Base-by-base conservation (phyloP, 2,888 invertebrate species). In the Drepana falcataria region DNA sequence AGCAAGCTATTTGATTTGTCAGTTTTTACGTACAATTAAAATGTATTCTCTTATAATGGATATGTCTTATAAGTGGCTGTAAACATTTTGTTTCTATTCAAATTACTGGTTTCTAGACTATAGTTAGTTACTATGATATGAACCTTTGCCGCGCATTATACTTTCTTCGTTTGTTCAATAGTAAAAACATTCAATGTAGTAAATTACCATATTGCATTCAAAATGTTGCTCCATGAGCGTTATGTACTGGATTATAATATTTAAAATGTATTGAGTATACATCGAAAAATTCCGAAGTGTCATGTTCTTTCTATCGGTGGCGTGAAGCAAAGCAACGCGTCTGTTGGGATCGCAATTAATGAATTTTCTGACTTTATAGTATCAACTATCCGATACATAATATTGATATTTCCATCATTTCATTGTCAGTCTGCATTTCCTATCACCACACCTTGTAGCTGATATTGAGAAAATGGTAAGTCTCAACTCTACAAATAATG, bases 81-180 rank as follows among this genome's bases (percentile, higher is more conserved):
- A 58, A 58, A 60, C 54, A 53, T 52, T 47, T 54, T 55, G 47
- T 48, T 41, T 51, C 54, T 55, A 53, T 54, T 58, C 37, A 47
- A 52, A 54, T 52, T 57, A 53, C 47, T 40, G 64, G 61, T 66
- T 64, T 48, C 55, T 55, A 55, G 54, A 47, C 49, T 21, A 35
- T 37, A 4, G 21, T 37, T 4, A 4, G 37, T n/a, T 37, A 35
- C 5, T 52, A 54, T 53, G 48, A 53, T 40, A 57, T 51, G 9
- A 21, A 55, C 58, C 60, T 71, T 82, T 80, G 74, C 83, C 84
- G 84, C 85, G 81, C 77, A 80, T 72, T 83, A 68, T 64, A 75
- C 75, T 79, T 77, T 76, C 75, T 53, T 63, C 9, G 49, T 53
- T 48, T 54, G 47, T 52, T 49, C 40, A n/a, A 37, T 33, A 48